Evolutionary conservation across 1,140 invertebrate genomes (phyloP).

Genomic region (Hyposmocoma kahamanoa): DNA sequence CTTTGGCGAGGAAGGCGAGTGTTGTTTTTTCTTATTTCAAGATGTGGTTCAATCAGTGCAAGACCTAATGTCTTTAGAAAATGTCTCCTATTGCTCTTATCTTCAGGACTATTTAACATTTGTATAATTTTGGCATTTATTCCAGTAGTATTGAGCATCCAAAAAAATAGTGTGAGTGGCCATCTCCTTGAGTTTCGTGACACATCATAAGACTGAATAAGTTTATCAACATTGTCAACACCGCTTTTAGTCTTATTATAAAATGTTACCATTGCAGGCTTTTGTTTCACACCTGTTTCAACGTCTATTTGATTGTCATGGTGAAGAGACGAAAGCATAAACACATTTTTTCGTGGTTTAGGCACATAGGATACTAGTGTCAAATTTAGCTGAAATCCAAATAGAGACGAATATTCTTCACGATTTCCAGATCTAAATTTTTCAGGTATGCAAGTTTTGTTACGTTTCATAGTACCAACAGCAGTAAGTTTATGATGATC

Average conservation of each 20-base stretch:
- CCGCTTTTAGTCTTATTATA: conserved; percentile 53
- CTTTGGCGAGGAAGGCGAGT: conserved; percentile 12
- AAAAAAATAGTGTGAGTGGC: conserved; percentile 21
- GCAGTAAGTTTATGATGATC: conserved; percentile 25
- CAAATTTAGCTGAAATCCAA: conserved; percentile 15
- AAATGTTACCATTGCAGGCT: conserved; percentile 44
- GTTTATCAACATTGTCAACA: conserved; percentile 51
- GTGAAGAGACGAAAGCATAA: conserved; percentile 32
- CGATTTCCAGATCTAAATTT: conserved; percentile 4
- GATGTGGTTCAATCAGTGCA: not conserved
- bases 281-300: conserved; percentile 10
- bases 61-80: not conserved
- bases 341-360: conserved; percentile 23
- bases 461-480: conserved; percentile 31
- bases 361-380: conserved; percentile 27
- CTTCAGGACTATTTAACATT: conserved; percentile 12
- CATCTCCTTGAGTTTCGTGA: conserved; percentile 26
- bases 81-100: not conserved
- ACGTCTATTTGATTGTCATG: conserved; percentile 16
- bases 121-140: conserved; percentile 17
- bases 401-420: conserved; percentile 11
- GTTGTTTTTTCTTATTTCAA: conserved; percentile 2
- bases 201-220: conserved; percentile 29
- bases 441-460: conserved; percentile 20
- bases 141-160: conserved; percentile 15